phyloP scores from a whole-genome alignment of 2,888 invertebrate genomes.

The Digitonthophagus gazella region DNA sequence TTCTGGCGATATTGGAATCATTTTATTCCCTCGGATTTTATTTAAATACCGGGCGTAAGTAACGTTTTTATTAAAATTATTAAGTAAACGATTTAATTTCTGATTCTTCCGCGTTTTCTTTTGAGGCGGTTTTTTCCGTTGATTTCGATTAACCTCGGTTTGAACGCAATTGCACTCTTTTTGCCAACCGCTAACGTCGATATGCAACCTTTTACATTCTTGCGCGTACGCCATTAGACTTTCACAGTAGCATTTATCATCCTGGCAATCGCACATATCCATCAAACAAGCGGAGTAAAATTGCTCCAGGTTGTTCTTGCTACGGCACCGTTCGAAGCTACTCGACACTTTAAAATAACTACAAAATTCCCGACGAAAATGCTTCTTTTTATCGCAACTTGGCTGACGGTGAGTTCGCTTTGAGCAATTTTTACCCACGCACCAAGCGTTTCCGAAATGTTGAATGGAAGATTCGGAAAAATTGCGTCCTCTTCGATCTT shows the following conservation, averaged over 20 bases:
- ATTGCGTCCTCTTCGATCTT: slow-evolving; percentile 63
- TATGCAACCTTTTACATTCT: slow-evolving; percentile 79
- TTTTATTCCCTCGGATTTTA: not conserved
- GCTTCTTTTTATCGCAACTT: slow-evolving; percentile 41
- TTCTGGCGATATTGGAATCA: slow-evolving; percentile 4
- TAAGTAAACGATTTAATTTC: not conserved
- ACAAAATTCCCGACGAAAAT: slow-evolving; percentile 44
- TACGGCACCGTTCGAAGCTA: slow-evolving; percentile 75
- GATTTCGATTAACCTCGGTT: slow-evolving; percentile 17
- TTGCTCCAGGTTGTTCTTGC: slow-evolving; percentile 74
- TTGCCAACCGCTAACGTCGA: slow-evolving; percentile 70
- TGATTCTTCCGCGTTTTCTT: not conserved
- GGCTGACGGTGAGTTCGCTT: slow-evolving; percentile 49
- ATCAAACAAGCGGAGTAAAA: slow-evolving; percentile 84
- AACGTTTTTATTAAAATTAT: not conserved
- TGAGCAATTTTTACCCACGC: slow-evolving; percentile 78
- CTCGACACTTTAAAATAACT: slow-evolving; percentile 47
- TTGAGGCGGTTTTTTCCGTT: slow-evolving; percentile 12
- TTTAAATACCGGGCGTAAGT: not conserved
- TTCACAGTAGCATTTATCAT: slow-evolving; percentile 81
- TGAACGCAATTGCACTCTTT: slow-evolving; percentile 38
- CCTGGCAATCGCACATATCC: slow-evolving; percentile 84
- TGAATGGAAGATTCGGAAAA: slow-evolving; percentile 63
- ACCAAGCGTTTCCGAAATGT: slow-evolving; percentile 87
- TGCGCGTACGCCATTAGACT: slow-evolving; percentile 86